A percentile compares a stretch with the other conserved stretches of the same genome.
These are phyloP conservation scores for Sminthurinus aureus DNA, from an alignment of 2,888 invertebrate species.

Conservation along the genomic window DNA sequence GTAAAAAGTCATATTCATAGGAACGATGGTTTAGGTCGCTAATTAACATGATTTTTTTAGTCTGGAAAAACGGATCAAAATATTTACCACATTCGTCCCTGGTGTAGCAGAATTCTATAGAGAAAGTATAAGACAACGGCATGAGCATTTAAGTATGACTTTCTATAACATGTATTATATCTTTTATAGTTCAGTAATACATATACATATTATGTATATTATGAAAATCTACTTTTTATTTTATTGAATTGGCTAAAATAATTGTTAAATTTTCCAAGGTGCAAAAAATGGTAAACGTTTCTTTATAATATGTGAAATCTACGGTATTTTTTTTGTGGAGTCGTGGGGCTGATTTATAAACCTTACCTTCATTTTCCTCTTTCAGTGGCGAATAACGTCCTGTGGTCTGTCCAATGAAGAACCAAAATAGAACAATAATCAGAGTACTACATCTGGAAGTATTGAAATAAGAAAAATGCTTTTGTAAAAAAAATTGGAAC, in stretches of 20 bases:
- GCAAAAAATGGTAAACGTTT: too few species aligned
- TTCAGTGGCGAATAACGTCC: neutral
- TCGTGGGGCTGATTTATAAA: too few species aligned
- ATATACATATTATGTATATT: too few species aligned
- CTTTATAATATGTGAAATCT: too few species aligned
- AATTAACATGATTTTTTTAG: neutral
- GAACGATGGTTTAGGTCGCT: neutral
- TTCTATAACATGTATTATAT: neutral
- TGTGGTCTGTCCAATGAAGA: neutral
- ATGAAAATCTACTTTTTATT: too few species aligned
- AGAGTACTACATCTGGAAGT: too few species aligned
- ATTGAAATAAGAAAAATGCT: too few species aligned
- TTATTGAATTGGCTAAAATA: too few species aligned
- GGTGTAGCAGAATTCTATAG: slow-evolving; percentile 43
- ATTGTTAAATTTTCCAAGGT: too few species aligned
- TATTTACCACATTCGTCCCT: slow-evolving; percentile 30
- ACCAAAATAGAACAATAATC: too few species aligned
- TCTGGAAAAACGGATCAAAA: neutral
- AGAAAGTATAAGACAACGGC: neutral
- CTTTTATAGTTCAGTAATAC: slow-evolving; percentile 1
- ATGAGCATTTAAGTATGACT: neutral
- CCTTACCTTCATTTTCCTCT: slow-evolving; percentile 20
- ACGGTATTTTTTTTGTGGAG: too few species aligned
- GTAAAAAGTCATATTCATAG: neutral
- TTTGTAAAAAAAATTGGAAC: too few species aligned